phyloP scores from a whole-genome alignment of 2,888 invertebrate species.

The Drosophila ezoana region DNA sequence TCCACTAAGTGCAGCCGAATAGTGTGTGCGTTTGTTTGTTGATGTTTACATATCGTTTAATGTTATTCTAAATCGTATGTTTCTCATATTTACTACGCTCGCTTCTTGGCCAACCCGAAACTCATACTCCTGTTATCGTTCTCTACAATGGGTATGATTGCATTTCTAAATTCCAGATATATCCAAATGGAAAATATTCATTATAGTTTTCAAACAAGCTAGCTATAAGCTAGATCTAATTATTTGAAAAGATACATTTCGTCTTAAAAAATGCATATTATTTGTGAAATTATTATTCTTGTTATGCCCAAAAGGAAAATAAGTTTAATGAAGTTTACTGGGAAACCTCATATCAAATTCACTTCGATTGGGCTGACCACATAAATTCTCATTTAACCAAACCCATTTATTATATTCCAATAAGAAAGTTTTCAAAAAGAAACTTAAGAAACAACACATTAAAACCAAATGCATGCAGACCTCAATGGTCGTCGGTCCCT shows the following conservation, averaged over 20 bases:
- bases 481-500: neutral
- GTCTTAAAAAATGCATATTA: neutral
- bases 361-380: slow-evolving; percentile 19
- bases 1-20: slow-evolving; percentile 51
- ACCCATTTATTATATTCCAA: slow-evolving; percentile 4
- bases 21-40: slow-evolving; percentile 69
- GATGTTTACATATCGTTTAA: slow-evolving; percentile 60
- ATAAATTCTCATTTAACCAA: slow-evolving; percentile 34
- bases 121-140: slow-evolving; percentile 24
- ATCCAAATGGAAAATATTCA: neutral
- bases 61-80: slow-evolving; percentile 47
- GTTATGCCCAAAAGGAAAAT: neutral
- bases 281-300: neutral
- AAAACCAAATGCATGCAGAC: slow-evolving; percentile 42
- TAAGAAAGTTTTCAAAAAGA: neutral
- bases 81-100: slow-evolving; percentile 36
- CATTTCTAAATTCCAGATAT: neutral
- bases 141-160: neutral
- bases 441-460: neutral
- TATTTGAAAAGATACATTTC: neutral
- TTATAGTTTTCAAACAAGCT: neutral
- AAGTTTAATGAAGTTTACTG: neutral
- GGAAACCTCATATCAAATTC: no score
- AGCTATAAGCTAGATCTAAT: neutral
- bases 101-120: slow-evolving; percentile 33